Evolutionary conservation across 37 sponge, comb jelly and placozoan species (phyloP).

Genomic region (Haliclona indistincta): DNA sequence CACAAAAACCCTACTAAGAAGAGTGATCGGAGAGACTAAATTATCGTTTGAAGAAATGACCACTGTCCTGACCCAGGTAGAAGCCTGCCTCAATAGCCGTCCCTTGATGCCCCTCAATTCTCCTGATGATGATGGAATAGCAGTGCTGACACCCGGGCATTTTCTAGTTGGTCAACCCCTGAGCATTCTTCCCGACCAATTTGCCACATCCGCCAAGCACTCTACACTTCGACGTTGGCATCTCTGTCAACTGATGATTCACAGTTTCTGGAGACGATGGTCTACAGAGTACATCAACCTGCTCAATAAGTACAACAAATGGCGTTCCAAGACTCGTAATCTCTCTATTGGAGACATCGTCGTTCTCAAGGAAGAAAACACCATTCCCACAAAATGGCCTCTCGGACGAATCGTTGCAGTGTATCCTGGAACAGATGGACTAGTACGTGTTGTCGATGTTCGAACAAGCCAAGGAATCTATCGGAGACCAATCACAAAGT

Average conservation of each 20-base stretch:
- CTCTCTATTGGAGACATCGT: too few relatives aligned
- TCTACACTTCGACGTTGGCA: not conserved
- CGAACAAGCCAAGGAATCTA: too few relatives aligned
- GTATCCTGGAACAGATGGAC: too few relatives aligned
- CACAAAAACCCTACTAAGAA: conserved; percentile 8
- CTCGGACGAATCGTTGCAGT: too few relatives aligned
- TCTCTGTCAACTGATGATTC: not conserved
- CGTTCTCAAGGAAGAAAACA: too few relatives aligned
- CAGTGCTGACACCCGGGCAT: conserved; percentile 17
- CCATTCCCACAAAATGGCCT: too few relatives aligned
- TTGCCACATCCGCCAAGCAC: not conserved
- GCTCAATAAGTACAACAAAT: too few relatives aligned
- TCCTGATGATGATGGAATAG: conserved; percentile 25
- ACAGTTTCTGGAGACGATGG: conserved; percentile 22
- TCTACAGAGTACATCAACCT: conserved; percentile 18
- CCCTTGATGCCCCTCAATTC: conserved; percentile 3
- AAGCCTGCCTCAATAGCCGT: conserved; percentile 32
- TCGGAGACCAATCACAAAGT: too few relatives aligned
- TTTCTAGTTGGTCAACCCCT: conserved; percentile 23
- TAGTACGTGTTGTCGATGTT: too few relatives aligned
- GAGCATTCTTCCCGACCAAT: conserved; percentile 8
- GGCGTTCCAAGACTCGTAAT: too few relatives aligned
- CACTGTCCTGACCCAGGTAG: conserved; percentile 19
- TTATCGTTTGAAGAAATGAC: conserved; percentile 17
- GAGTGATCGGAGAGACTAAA: not conserved